Evolutionary conservation across 2,888 invertebrate genomes (phyloP).

Genomic region (Muschampia plurimacula): DNA sequence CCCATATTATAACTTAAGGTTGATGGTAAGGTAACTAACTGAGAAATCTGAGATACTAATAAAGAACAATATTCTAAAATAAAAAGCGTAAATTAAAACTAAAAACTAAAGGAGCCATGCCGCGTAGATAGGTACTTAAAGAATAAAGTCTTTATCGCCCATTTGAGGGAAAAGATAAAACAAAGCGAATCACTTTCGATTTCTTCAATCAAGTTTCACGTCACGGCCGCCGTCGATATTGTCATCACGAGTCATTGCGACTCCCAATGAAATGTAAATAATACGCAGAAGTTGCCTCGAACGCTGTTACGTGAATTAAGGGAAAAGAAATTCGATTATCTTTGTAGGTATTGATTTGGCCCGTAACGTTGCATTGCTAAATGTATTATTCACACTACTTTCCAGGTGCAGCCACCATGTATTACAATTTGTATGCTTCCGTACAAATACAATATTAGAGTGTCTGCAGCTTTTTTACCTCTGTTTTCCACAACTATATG

Average conservation of each 20-base stretch:
- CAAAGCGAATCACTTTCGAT: constrained; percentile 55
- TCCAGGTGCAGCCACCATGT: background rate
- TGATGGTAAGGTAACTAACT: too few species aligned
- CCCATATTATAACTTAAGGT: too few species aligned
- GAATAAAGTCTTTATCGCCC: constrained; percentile 16
- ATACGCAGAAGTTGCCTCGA: background rate
- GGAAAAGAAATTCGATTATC: background rate
- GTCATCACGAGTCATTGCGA: constrained; percentile 58
- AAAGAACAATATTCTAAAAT: too few species aligned
- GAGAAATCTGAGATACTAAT: too few species aligned
- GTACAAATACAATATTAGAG: background rate
- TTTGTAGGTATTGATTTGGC: constrained; percentile 1
- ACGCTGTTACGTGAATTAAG: background rate
- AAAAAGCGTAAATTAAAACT: too few species aligned
- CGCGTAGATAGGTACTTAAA: background rate
- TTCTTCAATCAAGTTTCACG: constrained; percentile 55
- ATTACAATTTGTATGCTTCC: background rate
- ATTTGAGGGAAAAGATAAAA: constrained; percentile 16
- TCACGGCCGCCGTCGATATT: constrained; percentile 56
- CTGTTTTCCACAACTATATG: too few species aligned
- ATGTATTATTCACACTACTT: constrained; percentile 6
- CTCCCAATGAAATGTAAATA: constrained; percentile 55
- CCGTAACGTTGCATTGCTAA: background rate
- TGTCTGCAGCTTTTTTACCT: background rate
- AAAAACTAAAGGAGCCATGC: background rate